These are phyloP conservation scores for Monochamus alternatus DNA, from an alignment of 2,888 invertebrate genomes.

Conservation along the genomic window DNA sequence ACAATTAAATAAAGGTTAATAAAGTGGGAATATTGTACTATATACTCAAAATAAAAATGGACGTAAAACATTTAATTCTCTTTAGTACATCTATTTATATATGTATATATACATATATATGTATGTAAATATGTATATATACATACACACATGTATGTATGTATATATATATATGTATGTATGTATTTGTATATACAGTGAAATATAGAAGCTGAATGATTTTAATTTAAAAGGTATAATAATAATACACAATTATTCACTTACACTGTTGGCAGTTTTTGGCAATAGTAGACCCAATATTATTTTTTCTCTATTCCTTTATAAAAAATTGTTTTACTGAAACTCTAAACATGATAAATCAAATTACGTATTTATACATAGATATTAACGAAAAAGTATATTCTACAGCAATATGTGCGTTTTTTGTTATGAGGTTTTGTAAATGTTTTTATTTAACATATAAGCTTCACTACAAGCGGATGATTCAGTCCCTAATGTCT, in stretches of 20 bases:
- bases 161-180: slow-evolving; percentile 51
- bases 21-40: slow-evolving; percentile 60
- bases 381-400: slow-evolving; percentile 47
- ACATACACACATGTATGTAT: slow-evolving; percentile 51
- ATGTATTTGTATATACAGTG: slow-evolving; percentile 61
- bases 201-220: slow-evolving; percentile 58
- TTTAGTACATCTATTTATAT: slow-evolving; percentile 41
- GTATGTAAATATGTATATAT: not conserved
- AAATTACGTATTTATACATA: slow-evolving; percentile 49
- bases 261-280: slow-evolving; percentile 69
- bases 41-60: slow-evolving; percentile 68
- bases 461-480: slow-evolving; percentile 68
- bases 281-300: slow-evolving; percentile 67
- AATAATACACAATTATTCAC: slow-evolving; percentile 61
- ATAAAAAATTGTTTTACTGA: slow-evolving; percentile 55
- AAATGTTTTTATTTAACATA: slow-evolving; percentile 61
- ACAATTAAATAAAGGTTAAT: slow-evolving; percentile 41
- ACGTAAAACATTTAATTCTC: slow-evolving; percentile 69
- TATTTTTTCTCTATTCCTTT: slow-evolving; percentile 48
- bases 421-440: slow-evolving; percentile 58
- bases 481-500: slow-evolving; percentile 67
- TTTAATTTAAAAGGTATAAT: slow-evolving; percentile 50
- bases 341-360: slow-evolving; percentile 47
- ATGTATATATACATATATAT: slow-evolving; percentile 50
- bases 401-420: slow-evolving; percentile 58